phyloP scores from a whole-genome alignment of 2,113 vertebrate species.

The Passerina amoena region DNA sequence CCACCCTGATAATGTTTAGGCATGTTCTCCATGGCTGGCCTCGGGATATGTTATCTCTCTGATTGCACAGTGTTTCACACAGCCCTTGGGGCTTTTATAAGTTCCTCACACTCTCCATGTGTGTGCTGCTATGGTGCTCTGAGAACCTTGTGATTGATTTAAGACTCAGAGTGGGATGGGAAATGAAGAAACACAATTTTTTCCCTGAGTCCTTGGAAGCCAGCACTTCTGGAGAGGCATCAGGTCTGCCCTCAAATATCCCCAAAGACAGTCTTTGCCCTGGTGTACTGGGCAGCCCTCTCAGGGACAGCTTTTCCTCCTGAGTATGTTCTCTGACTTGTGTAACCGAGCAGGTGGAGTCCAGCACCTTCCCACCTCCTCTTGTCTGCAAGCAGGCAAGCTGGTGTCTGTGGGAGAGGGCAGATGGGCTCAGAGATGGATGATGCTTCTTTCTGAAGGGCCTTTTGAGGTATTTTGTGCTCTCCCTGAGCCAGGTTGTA shows the following conservation, averaged over 20 bases:
- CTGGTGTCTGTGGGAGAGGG: accelerated
- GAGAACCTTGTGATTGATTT: background rate
- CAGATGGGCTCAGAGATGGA: background rate
- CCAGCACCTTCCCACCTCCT: background rate
- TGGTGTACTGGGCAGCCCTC: background rate
- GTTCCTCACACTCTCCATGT: background rate
- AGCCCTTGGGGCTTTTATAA: background rate
- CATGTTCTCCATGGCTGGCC: background rate
- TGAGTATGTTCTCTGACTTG: background rate
- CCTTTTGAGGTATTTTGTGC: background rate
- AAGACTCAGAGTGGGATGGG: background rate
- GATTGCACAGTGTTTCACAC: background rate
- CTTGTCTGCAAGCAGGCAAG: background rate
- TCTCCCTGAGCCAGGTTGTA: background rate
- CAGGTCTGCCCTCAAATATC: background rate
- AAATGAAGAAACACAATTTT: background rate
- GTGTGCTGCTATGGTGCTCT: accelerated
- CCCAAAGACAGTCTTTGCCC: background rate
- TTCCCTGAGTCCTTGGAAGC: background rate
- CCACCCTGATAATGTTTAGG: background rate
- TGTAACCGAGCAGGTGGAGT: background rate
- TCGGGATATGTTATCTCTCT: accelerated
- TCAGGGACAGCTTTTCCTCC: background rate
- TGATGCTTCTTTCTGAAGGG: background rate
- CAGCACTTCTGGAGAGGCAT: background rate